Percentiles rank a stretch among this genome's conserved stretches.
phyloP scores from a whole-genome alignment of 2,113 vertebrate species.

The Myotis lucifugus region DNA sequence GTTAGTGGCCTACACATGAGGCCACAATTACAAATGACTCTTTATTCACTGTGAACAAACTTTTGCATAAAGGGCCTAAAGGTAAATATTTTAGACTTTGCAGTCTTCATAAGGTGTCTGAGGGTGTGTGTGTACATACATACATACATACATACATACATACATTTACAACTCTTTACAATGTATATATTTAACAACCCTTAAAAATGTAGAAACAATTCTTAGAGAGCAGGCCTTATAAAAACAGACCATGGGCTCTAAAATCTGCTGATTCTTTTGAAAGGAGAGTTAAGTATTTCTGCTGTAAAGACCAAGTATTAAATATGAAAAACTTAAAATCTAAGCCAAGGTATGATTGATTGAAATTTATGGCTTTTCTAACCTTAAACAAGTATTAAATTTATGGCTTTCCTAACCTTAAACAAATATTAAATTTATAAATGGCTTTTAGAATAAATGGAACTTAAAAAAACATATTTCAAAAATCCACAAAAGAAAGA shows the following conservation, averaged over 20 bases:
- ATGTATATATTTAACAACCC: neutral
- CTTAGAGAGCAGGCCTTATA: neutral
- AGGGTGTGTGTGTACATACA: neutral
- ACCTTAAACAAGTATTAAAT: conserved; percentile 53
- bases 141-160: neutral
- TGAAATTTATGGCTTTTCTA: conserved; percentile 65
- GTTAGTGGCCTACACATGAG: neutral
- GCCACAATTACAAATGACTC: neutral
- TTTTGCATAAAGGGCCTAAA: neutral
- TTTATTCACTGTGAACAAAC: neutral
- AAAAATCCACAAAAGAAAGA: neutral
- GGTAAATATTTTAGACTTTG: neutral
- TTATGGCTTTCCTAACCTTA: conserved; percentile 65
- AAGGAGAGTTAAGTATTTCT: neutral
- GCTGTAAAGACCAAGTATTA: conserved; percentile 42
- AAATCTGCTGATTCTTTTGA: neutral
- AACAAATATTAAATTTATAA: conserved; percentile 60
- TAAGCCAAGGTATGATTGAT: conserved; percentile 46
- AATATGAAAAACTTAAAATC: conserved; percentile 53
- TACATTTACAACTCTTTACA: neutral
- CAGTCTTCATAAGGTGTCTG: neutral
- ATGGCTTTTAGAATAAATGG: conserved; percentile 40
- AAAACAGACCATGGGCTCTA: neutral
- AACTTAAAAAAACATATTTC: conserved; percentile 41
- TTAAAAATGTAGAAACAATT: neutral